Evolutionary conservation across 2,113 vertebrate genomes (phyloP), one percentile per base, ranked within the genome.

Genomic region (Aviceda subcristata): DNA sequence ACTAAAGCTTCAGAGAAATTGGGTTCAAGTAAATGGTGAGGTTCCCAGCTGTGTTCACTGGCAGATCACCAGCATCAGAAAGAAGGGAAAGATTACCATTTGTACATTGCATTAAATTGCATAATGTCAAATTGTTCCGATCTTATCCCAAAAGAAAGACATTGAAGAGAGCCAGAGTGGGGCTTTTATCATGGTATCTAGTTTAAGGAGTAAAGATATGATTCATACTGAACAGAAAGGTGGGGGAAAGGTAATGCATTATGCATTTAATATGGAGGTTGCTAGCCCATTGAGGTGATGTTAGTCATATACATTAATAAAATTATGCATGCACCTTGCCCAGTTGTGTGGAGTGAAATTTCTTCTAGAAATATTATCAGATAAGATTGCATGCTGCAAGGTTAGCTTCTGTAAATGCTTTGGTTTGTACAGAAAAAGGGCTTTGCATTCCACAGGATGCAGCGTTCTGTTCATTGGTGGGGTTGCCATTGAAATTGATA

Each of bases 1-100:
- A 69, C 87, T 94, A 83, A 94, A 88, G 53, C 75, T 96, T 91
- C 63, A 92, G 80, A 97, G 43, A 96, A 94, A 83, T 45, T 76
- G 59, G 74, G 53, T 69, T 90, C 17, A 53, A 74, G 53, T n/a
- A 94, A 96, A 86, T 51, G 45, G 53, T 90, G 62, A 87, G 62
- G 29, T 83, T 96, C 66, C 62, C 87, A 91, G 55, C 87, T 93
- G 81, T 41, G 43, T 62, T 91, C 69, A 48, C 56, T 56, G 46
- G 83, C 64, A 94, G 64, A 94, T 67, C 83, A 95, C 68, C 79
- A 78, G 19, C 17, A 7, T 36, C 7, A 1, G 76, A 84, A 92
- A 92, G 48, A 83, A 81, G 39, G n/a, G 27, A 73, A 87, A 94
- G 86, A 90, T 86, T 94, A 80, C 29, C 46, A 46, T 91, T 95